These are phyloP conservation scores for Caiman crocodilus DNA, from an alignment of 2,797 vertebrate genomes.

Conservation along the genomic window DNA sequence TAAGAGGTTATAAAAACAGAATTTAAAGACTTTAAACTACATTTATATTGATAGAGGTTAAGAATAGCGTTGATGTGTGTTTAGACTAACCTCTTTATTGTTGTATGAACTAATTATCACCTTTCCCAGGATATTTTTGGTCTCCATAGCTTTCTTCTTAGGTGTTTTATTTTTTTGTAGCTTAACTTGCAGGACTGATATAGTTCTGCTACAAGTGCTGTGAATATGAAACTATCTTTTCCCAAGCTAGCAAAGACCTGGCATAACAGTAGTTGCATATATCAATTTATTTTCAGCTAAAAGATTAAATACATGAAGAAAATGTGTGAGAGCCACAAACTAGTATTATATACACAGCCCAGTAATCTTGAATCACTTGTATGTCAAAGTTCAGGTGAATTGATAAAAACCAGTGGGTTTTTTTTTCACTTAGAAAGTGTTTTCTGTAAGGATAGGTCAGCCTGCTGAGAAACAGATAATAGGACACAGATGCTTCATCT, in stretches of 20 bases:
- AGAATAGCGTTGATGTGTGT: background rate
- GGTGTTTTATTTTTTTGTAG: constrained; percentile 15
- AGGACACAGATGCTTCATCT: constrained; percentile 68
- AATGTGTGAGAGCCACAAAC: background rate
- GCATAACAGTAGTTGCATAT: background rate
- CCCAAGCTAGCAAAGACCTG: background rate
- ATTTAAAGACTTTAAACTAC: background rate
- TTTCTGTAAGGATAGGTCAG: constrained; percentile 57
- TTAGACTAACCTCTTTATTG: background rate
- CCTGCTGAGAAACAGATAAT: constrained; percentile 64
- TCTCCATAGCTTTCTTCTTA: background rate
- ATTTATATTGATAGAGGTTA: background rate
- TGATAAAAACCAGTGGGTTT: constrained; percentile 33
- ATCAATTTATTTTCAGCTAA: background rate
- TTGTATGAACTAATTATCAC: background rate
- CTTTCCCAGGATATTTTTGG: background rate
- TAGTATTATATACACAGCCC: background rate
- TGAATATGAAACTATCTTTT: background rate
- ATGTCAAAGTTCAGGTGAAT: background rate
- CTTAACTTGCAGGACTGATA: background rate
- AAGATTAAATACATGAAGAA: background rate
- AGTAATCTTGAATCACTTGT: background rate
- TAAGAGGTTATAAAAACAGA: background rate
- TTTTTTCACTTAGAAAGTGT: constrained; percentile 42
- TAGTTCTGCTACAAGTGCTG: background rate